phyloP scores from a whole-genome alignment of 1,140 invertebrate genomes.

The Pseudomyrmex concolor region DNA sequence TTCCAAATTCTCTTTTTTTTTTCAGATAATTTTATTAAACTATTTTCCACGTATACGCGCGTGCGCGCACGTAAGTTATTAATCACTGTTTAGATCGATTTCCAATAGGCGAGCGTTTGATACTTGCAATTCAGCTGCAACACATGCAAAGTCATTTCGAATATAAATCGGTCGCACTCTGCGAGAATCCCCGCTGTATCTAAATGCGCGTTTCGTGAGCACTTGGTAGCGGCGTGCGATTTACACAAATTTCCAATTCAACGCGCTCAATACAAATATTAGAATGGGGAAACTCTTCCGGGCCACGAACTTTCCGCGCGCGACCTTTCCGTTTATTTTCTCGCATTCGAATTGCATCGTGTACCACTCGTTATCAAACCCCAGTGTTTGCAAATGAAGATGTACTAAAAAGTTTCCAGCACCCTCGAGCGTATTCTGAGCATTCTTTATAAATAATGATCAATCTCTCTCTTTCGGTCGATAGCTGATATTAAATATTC shows the following conservation, averaged over 20 bases:
- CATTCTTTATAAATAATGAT: too few species aligned
- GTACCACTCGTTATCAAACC: not conserved
- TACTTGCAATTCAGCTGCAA: conserved; percentile 43
- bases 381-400: not conserved
- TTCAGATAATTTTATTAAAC: conserved; percentile 14
- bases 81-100: conserved; percentile 37
- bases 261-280: conserved; percentile 57
- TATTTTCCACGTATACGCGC: not conserved
- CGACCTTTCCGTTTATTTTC: conserved; percentile 47
- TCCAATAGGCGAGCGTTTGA: conserved; percentile 35
- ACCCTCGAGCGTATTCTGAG: not conserved
- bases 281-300: conserved; percentile 54
- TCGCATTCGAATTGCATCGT: conserved; percentile 31
- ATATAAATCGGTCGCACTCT: conserved; percentile 48
- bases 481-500: not conserved
- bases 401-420: not conserved
- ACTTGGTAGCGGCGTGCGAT: conserved; percentile 41
- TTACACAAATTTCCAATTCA: conserved; percentile 63
- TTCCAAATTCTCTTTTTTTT: not conserved
- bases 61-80: conserved; percentile 2
- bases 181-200: conserved; percentile 43
- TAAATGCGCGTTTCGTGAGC: conserved; percentile 45
- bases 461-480: not conserved
- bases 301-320: conserved; percentile 24
- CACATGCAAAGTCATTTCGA: conserved; percentile 53